Evolutionary conservation across 2,888 invertebrate species (phyloP).

Genomic region (Calameuta pallipes): DNA sequence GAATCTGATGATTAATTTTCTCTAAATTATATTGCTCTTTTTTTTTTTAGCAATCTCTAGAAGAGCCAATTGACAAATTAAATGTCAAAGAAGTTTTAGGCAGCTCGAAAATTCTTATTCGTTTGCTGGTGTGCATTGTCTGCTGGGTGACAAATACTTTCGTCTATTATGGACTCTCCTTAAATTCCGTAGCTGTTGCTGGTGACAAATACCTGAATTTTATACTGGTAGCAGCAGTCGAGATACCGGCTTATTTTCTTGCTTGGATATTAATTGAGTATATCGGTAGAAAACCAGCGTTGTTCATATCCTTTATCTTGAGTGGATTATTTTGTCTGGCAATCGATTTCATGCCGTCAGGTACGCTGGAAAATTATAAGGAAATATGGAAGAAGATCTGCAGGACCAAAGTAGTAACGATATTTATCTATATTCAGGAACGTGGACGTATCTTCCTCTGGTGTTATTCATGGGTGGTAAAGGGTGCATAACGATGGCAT

Average conservation of each 20-base stretch:
- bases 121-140: conserved; percentile 76
- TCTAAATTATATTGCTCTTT: not conserved
- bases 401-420: conserved; percentile 14
- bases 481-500: conserved; percentile 75
- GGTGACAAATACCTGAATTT: conserved; percentile 84
- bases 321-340: conserved; percentile 73
- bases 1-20: not conserved
- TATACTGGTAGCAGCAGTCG: conserved; percentile 75
- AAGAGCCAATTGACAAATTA: not conserved
- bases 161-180: conserved; percentile 83
- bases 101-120: conserved; percentile 69
- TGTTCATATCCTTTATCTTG: conserved; percentile 73
- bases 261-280: conserved; percentile 73
- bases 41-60: not conserved
- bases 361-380: conserved; percentile 60
- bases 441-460: conserved; percentile 67
- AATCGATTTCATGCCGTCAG: conserved; percentile 71
- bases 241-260: conserved; percentile 79
- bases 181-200: conserved; percentile 80
- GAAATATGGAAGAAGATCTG: conserved; percentile 13
- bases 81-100: conserved; percentile 66
- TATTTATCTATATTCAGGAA: conserved; percentile 67
- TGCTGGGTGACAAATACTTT: conserved; percentile 85
- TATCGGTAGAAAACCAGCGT: conserved; percentile 69
- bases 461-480: conserved; percentile 74